Evolutionary conservation across 1,140 invertebrate genomes (phyloP), one percentile per base, ranked within the genome.

Genomic region (Thaumetopoea pityocampa): DNA sequence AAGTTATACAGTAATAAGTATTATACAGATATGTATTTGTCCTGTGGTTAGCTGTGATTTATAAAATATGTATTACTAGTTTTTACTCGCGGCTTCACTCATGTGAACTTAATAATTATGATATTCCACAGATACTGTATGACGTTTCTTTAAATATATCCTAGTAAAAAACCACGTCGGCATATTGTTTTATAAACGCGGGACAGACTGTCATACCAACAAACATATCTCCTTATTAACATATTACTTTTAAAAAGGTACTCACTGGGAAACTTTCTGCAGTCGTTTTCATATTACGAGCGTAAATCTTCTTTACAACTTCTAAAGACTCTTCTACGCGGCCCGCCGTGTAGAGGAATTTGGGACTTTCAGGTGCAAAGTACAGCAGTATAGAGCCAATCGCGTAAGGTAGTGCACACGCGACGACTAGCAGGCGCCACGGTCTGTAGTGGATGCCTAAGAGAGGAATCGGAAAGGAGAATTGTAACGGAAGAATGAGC

Each of bases 351-450:
- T 90, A 80, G 0, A 92, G 67, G 65, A 89, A 93, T 58, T 92
- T 91, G 0, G 92, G 92, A 64, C 91, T 93, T 56, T 93, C 92
- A 0, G 91, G 91, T 23, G 92, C 88, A 12, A 87, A 83, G 2
- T 87, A 68, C 10, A 93, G 76, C 0, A 87, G 51, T 0, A 90
- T 19, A 1, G 88, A 87, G 1, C 88, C 88, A 0, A 89, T 40
- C 0, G 91, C 73, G 49, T 88, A 88, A 0, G 92, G 91, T 6
- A 92, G 27, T 0, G 90, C 86, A 41, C 87, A 91, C 0, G 90
- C 59, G 0, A 89, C 79, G 1, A 93, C 67, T 50, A 92, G 90
- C 1, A 93, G 74, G 4, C 92, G 77, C 93, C 93, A 94, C 6
- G 89, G 88, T 58, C 87, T 56, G 82, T 89, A 70, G 32, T 70